Conservation (phyloP, 2,113 vertebrate species). For the zebrafish (Danio rerio) region DNA sequence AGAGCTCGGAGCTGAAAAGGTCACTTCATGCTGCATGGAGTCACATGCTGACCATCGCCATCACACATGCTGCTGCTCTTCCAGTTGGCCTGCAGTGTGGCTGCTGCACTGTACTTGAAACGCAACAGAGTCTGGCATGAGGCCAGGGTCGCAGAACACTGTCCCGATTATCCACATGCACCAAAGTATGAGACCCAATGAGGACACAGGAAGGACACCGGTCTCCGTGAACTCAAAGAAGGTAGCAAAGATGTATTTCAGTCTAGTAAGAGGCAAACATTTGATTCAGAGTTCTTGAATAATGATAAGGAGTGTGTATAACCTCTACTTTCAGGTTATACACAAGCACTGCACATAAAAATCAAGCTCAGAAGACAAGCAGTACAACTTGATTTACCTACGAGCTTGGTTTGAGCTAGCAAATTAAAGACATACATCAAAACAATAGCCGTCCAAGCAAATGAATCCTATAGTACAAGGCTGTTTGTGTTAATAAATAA, state of each 20-base stretch:
- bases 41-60: not conserved
- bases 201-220: not conserved
- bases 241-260: constrained; percentile 4
- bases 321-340: not conserved
- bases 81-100: constrained; percentile 18
- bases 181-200: not conserved
- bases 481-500: not conserved
- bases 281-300: not conserved
- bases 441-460: not conserved
- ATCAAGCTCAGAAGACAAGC: not conserved
- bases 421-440: not conserved
- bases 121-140: constrained; percentile 23
- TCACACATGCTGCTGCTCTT: constrained; percentile 1
- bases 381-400: not conserved
- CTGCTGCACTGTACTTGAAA: not conserved
- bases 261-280: not conserved
- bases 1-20: constrained; percentile 28
- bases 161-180: not conserved
- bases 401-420: not conserved
- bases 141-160: not conserved
- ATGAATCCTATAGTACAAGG: not conserved
- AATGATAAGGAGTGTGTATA: not conserved
- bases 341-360: not conserved
- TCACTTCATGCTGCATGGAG: constrained; percentile 29
- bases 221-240: constrained; percentile 23